These are phyloP conservation scores for Peromyscus californicus DNA, from an alignment of 2,113 vertebrate species.

Conservation along the genomic window DNA sequence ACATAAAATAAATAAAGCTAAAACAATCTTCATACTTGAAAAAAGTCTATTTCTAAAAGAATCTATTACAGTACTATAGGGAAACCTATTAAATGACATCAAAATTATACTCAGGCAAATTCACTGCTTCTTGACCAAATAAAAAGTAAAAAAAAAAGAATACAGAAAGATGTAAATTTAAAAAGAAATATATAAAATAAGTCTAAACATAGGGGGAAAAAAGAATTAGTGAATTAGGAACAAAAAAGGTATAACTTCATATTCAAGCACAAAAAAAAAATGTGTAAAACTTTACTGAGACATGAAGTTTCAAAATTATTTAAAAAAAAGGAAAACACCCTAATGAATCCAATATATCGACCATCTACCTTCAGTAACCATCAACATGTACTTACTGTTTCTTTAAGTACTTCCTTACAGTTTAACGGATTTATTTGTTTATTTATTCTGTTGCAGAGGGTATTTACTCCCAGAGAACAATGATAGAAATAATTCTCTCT, in stretches of 20 bases:
- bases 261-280: background rate
- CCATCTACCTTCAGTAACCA: slow-evolving; percentile 6
- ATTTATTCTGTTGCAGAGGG: background rate
- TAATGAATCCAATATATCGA: background rate
- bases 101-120: slow-evolving; percentile 37
- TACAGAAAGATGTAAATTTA: background rate
- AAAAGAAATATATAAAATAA: slow-evolving; percentile 10
- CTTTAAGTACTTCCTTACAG: slow-evolving; percentile 32
- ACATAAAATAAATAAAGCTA: background rate
- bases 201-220: background rate
- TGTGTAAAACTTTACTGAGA: background rate
- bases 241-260: background rate
- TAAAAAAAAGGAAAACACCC: background rate
- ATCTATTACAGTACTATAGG: background rate
- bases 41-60: background rate
- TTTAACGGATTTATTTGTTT: background rate
- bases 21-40: background rate
- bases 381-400: background rate
- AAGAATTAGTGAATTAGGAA: background rate
- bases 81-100: background rate
- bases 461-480: background rate
- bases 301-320: slow-evolving; percentile 2
- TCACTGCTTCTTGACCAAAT: background rate
- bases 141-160: slow-evolving; percentile 18
- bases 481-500: background rate